Conservation (phyloP, 2,113 vertebrate species). For the Forbesichthys papilliferus region DNA sequence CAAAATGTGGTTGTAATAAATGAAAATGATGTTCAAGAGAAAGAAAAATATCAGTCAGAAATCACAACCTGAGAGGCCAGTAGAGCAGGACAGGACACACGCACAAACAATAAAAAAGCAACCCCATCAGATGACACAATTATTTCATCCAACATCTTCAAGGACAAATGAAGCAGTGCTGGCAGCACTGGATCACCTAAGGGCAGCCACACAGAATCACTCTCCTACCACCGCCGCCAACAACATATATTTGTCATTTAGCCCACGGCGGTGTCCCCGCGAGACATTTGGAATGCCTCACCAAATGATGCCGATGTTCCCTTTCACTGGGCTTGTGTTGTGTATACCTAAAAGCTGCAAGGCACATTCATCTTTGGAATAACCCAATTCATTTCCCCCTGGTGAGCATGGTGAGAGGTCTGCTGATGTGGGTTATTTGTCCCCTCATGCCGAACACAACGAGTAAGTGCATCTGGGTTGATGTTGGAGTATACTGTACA, state of each 20-base stretch:
- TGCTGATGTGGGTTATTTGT: slow-evolving; percentile 74
- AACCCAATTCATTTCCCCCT: slow-evolving; percentile 70
- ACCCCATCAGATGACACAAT: slow-evolving; percentile 64
- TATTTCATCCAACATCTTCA: slow-evolving; percentile 73
- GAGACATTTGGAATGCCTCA: slow-evolving; percentile 76
- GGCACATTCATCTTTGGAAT: slow-evolving; percentile 79
- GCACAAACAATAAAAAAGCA: slow-evolving; percentile 46
- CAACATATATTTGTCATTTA: slow-evolving; percentile 77
- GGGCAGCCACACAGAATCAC: slow-evolving; percentile 68
- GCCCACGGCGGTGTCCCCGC: slow-evolving; percentile 58
- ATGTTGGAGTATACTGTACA: slow-evolving; percentile 38
- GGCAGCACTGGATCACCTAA: slow-evolving; percentile 63
- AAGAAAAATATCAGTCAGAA: not conserved
- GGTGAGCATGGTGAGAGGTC: slow-evolving; percentile 65
- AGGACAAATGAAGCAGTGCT: slow-evolving; percentile 73
- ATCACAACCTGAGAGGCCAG: slow-evolving; percentile 25
- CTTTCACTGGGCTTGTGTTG: slow-evolving; percentile 76
- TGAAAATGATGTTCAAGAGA: not conserved
- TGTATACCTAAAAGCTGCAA: slow-evolving; percentile 75
- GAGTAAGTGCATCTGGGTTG: slow-evolving; percentile 57
- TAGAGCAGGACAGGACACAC: slow-evolving; percentile 3
- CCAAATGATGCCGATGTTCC: slow-evolving; percentile 79
- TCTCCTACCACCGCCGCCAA: slow-evolving; percentile 56
- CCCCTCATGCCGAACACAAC: slow-evolving; percentile 61
- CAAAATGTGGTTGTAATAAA: not conserved